A percentile compares a stretch with the other conserved stretches of the same genome.
phyloP scores from a whole-genome alignment of 2,888 invertebrate genomes.

The Drosophila acutilabella region DNA sequence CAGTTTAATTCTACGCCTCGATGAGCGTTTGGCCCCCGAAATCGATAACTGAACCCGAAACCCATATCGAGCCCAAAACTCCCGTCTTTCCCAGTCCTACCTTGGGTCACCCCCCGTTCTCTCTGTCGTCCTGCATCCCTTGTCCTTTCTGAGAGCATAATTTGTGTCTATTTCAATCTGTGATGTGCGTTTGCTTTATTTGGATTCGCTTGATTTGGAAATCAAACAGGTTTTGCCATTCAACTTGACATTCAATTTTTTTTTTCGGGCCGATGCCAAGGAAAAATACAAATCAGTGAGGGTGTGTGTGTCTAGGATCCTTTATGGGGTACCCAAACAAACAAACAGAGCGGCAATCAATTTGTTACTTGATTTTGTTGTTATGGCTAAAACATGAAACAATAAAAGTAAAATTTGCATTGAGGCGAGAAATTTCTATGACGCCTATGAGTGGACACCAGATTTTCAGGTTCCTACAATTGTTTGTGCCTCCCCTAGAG shows the following conservation, averaged over 20 bases:
- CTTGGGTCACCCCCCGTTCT: no score
- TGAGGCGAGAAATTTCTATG: slow-evolving; percentile 54
- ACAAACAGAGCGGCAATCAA: slow-evolving; percentile 41
- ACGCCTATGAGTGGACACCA: slow-evolving; percentile 49
- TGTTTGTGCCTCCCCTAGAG: neutral
- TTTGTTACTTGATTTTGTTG: slow-evolving; percentile 15
- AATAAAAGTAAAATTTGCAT: slow-evolving; percentile 67
- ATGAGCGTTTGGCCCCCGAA: slow-evolving; percentile 59
- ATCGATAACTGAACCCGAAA: slow-evolving; percentile 46
- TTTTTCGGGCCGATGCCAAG: slow-evolving; percentile 34
- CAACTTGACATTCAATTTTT: slow-evolving; percentile 61
- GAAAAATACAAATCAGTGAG: slow-evolving; percentile 15
- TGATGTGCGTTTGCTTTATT: slow-evolving; percentile 50
- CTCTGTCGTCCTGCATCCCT: neutral
- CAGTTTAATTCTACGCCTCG: slow-evolving; percentile 83
- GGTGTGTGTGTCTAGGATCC: slow-evolving; percentile 6
- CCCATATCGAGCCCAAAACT: slow-evolving; percentile 25
- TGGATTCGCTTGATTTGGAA: slow-evolving; percentile 63
- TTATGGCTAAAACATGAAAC: slow-evolving; percentile 44
- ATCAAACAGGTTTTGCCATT: slow-evolving; percentile 71
- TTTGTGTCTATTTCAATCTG: slow-evolving; percentile 68
- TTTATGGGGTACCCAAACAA: slow-evolving; percentile 9
- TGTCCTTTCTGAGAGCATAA: slow-evolving; percentile 35
- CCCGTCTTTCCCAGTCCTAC: neutral
- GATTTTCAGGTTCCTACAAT: slow-evolving; percentile 49